Evolutionary conservation across 2,888 invertebrate species (phyloP), one percentile per base, ranked within the genome.

Genomic region (Aquatica leii): DNA sequence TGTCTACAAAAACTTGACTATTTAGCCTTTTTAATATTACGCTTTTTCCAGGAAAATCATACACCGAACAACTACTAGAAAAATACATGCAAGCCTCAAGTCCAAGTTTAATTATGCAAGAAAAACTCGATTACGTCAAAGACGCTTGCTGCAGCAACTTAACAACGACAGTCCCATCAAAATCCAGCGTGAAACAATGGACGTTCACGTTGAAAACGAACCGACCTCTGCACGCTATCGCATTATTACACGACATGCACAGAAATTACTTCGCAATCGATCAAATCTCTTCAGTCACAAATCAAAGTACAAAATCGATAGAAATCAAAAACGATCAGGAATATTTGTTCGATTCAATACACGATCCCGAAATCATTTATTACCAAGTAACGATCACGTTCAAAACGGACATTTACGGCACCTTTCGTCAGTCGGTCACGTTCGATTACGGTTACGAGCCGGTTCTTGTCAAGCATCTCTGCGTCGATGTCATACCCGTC

Each of bases 351-450:
- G 41, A 17, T 8, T 12, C 8, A n/a, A 55, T n/a, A 11, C 37
- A 48, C n/a, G 51, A 55, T 34, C 6, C 31, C n/a, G 35, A 85
- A 62, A 69, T 82, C 2, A 81, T 81, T 73, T 53, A 82, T 83
- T 85, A 86, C 73, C 81, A 82, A 66, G 81, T 87, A 1, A 83
- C 83, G 53, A 82, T 91, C 40, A 82, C 83, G 50, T 91, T 90
- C 77, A 83, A 84, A 56, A 90, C 90, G 0, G 88, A 89, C 68
- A 89, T 92, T 60, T 93, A 89, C 76, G 93, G 90, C 18, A 92
- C 92, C 1, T 93, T 92, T 78, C 85, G 90, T 1, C 93, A 94
- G 78, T 87, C 90, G 1, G 84, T 93, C 1, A 87, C 92, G 2
- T 91, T 93, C 78, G 92, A 91, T 78, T 89, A 91, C 74, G 90